A percentile compares a stretch with the other conserved stretches of the same genome.
Conservation (phyloP, 2,113 vertebrate species). For the Thunnus thynnus region DNA sequence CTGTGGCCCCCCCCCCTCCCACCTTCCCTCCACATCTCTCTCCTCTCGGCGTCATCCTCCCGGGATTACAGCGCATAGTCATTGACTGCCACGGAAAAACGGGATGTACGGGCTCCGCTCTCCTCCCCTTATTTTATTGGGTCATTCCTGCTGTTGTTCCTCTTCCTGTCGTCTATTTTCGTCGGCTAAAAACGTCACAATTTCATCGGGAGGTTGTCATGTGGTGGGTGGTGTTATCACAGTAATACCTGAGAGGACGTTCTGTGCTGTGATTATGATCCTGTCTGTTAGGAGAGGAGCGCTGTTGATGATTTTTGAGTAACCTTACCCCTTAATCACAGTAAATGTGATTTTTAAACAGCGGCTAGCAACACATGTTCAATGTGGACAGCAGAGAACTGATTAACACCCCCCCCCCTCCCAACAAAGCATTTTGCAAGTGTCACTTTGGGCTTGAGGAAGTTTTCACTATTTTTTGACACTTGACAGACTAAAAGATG, state of each 20-base stretch:
- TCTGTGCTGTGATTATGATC: conserved; percentile 43
- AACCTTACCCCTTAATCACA: neutral
- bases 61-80: conserved; percentile 56
- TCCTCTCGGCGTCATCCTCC: conserved; percentile 31
- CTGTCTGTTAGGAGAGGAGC: conserved; percentile 11
- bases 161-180: conserved; percentile 28
- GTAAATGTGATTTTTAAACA: conserved; percentile 1
- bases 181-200: conserved; percentile 21
- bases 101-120: conserved; percentile 2
- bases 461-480: too few relatives aligned
- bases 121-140: conserved; percentile 39
- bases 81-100: conserved; percentile 26
- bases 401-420: too few relatives aligned
- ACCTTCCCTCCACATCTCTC: conserved; percentile 8
- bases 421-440: too few relatives aligned
- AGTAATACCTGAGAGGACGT: conserved; percentile 8
- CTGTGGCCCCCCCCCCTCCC: conserved; percentile 48
- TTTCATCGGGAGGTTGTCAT: conserved; percentile 34
- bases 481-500: too few relatives aligned
- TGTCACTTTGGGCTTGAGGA: too few relatives aligned
- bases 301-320: neutral
- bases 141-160: conserved; percentile 18
- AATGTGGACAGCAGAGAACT: too few relatives aligned
- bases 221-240: conserved; percentile 17
- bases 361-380: too few relatives aligned